Conservation (phyloP, 2,888 invertebrate genomes). For the Silvanus unidentatus region DNA sequence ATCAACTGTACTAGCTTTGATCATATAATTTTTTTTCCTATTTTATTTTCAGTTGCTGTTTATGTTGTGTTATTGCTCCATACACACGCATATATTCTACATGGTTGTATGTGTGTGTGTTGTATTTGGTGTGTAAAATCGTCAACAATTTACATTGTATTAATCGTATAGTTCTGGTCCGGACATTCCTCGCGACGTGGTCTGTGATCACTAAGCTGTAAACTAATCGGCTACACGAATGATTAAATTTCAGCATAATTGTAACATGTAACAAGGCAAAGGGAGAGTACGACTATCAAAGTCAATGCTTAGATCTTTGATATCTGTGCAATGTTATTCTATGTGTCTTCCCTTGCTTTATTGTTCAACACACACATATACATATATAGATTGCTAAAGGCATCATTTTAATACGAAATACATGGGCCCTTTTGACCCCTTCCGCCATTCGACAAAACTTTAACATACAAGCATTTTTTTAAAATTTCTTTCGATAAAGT, state of each 20-base stretch:
- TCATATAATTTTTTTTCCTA: constrained; percentile 31
- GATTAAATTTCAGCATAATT: constrained; percentile 50
- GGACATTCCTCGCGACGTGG: constrained; percentile 47
- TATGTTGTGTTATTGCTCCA: too few species aligned
- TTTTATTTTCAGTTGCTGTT: too few species aligned
- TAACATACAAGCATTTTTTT: too few species aligned
- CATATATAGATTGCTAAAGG: constrained; percentile 7
- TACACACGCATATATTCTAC: too few species aligned
- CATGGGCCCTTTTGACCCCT: too few species aligned
- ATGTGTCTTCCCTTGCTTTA: constrained; percentile 16
- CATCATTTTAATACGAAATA: constrained; percentile 3
- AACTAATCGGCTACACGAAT: constrained; percentile 47
- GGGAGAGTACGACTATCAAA: constrained; percentile 35
- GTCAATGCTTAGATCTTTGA: constrained; percentile 39
- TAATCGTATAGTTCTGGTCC: constrained; percentile 42
- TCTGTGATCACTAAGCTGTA: constrained; percentile 47
- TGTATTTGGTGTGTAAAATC: constrained; percentile 32
- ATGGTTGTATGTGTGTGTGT: constrained; percentile 14
- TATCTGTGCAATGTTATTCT: constrained; percentile 34
- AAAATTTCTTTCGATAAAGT: too few species aligned
- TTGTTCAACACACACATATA: too few species aligned
- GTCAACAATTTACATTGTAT: constrained; percentile 48
- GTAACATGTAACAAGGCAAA: constrained; percentile 41
- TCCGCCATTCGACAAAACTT: too few species aligned
- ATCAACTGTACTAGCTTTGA: constrained; percentile 40